These are phyloP conservation scores for Drosophila paranaensis DNA, from an alignment of 2,888 invertebrate species.

Conservation along the genomic window DNA sequence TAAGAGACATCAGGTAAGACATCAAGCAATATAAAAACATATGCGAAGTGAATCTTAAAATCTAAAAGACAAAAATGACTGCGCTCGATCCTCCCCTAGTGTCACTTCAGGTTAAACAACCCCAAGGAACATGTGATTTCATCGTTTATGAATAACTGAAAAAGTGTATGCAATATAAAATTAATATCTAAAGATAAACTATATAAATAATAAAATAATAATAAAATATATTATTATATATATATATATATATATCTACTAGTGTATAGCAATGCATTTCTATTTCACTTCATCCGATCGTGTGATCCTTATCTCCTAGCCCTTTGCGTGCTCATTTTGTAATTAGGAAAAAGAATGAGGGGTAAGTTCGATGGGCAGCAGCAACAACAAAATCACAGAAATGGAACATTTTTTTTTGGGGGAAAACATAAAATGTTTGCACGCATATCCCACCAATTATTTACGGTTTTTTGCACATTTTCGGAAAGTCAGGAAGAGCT, in stretches of 20 bases:
- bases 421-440: conserved; percentile 81
- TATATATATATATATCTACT: too few species aligned
- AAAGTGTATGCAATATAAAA: neutral
- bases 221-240: too few species aligned
- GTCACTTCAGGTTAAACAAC: conserved; percentile 38
- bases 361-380: conserved; percentile 34
- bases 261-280: neutral
- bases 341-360: conserved; percentile 63
- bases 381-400: conserved; percentile 40
- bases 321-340: conserved; percentile 65
- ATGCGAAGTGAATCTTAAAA: conserved; percentile 10
- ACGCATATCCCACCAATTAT: conserved; percentile 82
- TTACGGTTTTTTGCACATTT: conserved; percentile 79
- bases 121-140: neutral
- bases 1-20: conserved; percentile 51
- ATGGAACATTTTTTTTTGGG: conserved; percentile 57
- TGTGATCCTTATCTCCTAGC: conserved; percentile 57
- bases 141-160: neutral
- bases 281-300: conserved; percentile 16
- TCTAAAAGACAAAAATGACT: conserved; percentile 13
- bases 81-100: conserved; percentile 23
- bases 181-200: neutral
- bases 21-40: neutral
- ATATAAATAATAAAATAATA: too few species aligned
- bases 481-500: neutral